Evolutionary conservation across 2,113 vertebrate species (phyloP).

Genomic region (Brachirus orientalis): DNA sequence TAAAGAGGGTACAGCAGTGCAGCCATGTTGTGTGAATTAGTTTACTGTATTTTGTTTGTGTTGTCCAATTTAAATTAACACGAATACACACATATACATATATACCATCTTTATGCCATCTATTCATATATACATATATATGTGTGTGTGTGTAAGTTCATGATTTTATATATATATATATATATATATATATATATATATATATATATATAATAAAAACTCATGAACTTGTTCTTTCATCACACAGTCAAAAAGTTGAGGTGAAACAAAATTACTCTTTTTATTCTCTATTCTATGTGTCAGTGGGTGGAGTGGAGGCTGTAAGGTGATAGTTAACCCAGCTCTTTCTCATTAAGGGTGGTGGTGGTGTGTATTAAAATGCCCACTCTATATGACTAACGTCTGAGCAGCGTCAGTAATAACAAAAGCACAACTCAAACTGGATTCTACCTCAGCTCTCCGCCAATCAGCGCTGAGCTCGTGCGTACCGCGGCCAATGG

Average conservation of each 20-base stretch:
- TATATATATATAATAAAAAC: no score
- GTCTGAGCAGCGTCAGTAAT: slow-evolving; percentile 62
- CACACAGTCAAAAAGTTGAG: background rate
- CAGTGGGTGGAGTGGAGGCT: slow-evolving; percentile 5
- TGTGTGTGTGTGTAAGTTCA: no score
- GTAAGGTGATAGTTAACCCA: slow-evolving; percentile 17
- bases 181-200: no score
- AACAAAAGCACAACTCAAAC: slow-evolving; percentile 83
- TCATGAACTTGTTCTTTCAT: background rate
- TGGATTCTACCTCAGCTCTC: slow-evolving; percentile 30
- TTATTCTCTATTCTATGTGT: background rate
- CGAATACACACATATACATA: no score
- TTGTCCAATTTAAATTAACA: no score
- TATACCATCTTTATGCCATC: no score
- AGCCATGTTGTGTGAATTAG: no score
- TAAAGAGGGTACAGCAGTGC: no score
- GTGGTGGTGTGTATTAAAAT: slow-evolving; percentile 11
- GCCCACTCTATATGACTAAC: slow-evolving; percentile 68
- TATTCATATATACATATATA: no score
- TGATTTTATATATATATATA: no score
- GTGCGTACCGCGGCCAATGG: slow-evolving; percentile 72
- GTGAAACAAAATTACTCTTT: slow-evolving; percentile 5
- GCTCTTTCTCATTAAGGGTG: slow-evolving; percentile 35
- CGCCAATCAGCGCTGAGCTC: slow-evolving; percentile 74
- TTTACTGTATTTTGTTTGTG: no score